Conservation (phyloP, 2,797 vertebrate species). For the Acanthiza pusilla region DNA sequence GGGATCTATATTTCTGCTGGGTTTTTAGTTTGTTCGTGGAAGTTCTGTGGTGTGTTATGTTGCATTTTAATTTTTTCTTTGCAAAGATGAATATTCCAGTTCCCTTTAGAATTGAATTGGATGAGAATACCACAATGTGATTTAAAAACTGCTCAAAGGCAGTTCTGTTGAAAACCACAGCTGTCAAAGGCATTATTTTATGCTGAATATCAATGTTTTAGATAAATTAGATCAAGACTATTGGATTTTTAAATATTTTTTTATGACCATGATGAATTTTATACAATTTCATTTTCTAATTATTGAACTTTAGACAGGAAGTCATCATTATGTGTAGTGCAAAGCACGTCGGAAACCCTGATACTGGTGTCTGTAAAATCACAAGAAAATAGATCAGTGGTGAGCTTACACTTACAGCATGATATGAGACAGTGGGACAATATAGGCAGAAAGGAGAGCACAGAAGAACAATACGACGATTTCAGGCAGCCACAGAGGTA, state of each 20-base stretch:
- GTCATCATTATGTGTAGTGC: neutral
- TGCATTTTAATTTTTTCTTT: neutral
- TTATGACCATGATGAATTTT: neutral
- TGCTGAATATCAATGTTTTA: neutral
- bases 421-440: neutral
- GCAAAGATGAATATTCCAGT: neutral
- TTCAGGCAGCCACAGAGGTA: neutral
- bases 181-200: neutral
- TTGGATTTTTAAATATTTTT: neutral
- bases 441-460: neutral
- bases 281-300: neutral
- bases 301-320: neutral
- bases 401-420: neutral
- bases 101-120: neutral
- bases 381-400: neutral
- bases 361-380: neutral
- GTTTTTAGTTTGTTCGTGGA: neutral
- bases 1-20: neutral
- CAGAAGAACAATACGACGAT: neutral
- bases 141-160: neutral
- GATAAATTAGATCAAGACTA: neutral
- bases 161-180: neutral
- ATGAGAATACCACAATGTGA: neutral
- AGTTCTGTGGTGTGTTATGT: neutral
- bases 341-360: neutral